Base-by-base conservation (phyloP, 2,113 vertebrate species). In the Phylloscopus trochilus region DNA sequence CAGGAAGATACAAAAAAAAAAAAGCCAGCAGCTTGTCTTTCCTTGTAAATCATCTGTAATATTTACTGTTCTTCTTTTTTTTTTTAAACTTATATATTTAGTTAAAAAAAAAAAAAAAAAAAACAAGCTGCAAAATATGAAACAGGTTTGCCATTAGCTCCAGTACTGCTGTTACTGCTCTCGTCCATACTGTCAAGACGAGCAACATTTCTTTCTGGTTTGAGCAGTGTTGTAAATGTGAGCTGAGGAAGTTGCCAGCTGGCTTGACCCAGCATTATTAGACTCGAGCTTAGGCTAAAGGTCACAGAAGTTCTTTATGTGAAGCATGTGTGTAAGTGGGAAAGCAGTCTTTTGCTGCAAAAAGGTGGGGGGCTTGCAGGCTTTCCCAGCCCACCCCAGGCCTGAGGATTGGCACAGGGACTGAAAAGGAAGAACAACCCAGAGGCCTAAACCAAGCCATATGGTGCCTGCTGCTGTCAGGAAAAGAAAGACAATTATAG, bases 241-340 rank as follows among this genome's bases (percentile, higher is more conserved):
- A 92, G 88, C 79, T 44, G 79, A 93, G 78, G 72, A 95, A 90
- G 88, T 88, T 96, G 92, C 95, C 94, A 93, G 92, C 94, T 95
- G 94, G 85, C 85, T 92, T 95, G 93, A 96, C 93, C 94, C 59
- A 84, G 76, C 73, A 35, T 88, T 86, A 89, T 90, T 86, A 89
- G 77, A 64, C 92, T 94, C 0, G 1, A 88, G 73, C 80, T 87
- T 56, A 90, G 90, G 90, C 53, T 90, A 94, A 95, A 92, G 94
- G 93, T 95, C 94, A 55, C 64, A 33, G 6, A 73, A 93, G 85
- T 96, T 87, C 85, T 94, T 92, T 94, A 77, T 90, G 58, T 79
- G 88, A 92, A 94, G 88, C 92, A 82, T 95, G 73, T 92, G 93
- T 95, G 69, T 41, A 89, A 96, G 92, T 60, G 68, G 60, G 88